A percentile compares a stretch with the other conserved stretches of the same genome.
Conservation (phyloP, 2,113 vertebrate genomes). For the Chionis minor region DNA sequence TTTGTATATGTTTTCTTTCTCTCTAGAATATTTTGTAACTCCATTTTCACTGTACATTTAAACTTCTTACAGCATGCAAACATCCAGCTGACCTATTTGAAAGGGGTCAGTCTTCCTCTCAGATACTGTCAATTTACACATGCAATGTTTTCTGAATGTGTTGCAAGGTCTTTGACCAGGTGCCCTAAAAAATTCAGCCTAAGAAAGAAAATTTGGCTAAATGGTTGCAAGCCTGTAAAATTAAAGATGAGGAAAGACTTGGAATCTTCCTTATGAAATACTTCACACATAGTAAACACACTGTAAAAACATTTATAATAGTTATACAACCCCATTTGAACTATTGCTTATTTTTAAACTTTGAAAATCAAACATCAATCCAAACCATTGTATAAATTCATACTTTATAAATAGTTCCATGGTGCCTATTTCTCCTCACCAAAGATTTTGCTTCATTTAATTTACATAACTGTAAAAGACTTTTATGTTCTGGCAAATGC, state of each 20-base stretch:
- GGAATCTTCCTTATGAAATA: not conserved
- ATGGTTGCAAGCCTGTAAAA: not conserved
- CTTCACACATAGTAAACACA: not conserved
- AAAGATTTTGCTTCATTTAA: not conserved
- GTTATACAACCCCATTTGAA: not conserved
- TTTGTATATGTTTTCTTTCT: not conserved
- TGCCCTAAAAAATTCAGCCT: not conserved
- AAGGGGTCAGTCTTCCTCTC: not conserved
- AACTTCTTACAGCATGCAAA: not conserved
- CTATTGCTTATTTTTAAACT: not conserved
- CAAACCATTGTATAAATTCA: not conserved
- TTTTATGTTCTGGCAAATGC: not conserved
- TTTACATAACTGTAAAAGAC: not conserved
- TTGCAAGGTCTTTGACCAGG: not conserved
- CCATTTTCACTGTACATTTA: not conserved
- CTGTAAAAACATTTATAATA: not conserved
- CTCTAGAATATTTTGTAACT: not conserved
- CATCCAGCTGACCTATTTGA: not conserved
- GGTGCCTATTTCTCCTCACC: not conserved
- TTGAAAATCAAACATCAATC: not conserved
- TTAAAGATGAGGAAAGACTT: not conserved
- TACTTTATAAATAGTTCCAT: not conserved
- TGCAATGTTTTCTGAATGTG: not conserved
- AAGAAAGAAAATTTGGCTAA: not conserved
- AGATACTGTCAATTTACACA: not conserved